Evolutionary conservation across 2,113 vertebrate species (phyloP).

Genomic region (Archilochus colubris): DNA sequence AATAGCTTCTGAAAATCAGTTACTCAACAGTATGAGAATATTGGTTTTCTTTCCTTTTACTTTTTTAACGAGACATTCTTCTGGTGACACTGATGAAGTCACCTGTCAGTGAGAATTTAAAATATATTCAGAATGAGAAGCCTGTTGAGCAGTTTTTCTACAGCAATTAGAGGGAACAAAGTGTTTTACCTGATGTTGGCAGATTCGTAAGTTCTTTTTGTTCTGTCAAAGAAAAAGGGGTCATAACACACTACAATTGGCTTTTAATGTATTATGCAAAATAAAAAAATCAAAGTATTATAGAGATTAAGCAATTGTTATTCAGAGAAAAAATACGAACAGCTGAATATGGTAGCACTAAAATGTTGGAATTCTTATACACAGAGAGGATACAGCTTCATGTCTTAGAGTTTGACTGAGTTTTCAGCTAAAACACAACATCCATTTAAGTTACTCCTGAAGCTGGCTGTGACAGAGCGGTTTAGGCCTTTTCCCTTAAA

Average conservation of each 20-base stretch:
- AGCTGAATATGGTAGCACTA: background rate
- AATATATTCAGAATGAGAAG: background rate
- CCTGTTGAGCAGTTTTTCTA: background rate
- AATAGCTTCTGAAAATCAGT: background rate
- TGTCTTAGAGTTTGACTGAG: background rate
- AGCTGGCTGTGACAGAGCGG: background rate
- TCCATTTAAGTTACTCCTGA: background rate
- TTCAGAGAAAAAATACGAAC: background rate
- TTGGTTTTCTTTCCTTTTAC: background rate
- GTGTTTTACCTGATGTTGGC: background rate
- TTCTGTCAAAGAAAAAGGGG: background rate
- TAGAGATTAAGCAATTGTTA: background rate
- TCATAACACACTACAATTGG: background rate
- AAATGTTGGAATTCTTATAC: background rate
- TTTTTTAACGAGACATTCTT: background rate
- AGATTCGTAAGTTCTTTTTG: background rate
- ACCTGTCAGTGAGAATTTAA: background rate
- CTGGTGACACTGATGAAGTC: background rate
- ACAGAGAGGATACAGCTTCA: background rate
- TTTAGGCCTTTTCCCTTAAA: background rate
- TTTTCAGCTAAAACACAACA: background rate
- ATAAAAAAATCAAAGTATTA: background rate
- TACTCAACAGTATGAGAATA: background rate
- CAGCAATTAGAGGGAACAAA: background rate
- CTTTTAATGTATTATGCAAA: conserved; percentile 23